These are phyloP conservation scores for Acrocephalus arundinaceus DNA, from an alignment of 2,113 vertebrate species.

Conservation along the genomic window DNA sequence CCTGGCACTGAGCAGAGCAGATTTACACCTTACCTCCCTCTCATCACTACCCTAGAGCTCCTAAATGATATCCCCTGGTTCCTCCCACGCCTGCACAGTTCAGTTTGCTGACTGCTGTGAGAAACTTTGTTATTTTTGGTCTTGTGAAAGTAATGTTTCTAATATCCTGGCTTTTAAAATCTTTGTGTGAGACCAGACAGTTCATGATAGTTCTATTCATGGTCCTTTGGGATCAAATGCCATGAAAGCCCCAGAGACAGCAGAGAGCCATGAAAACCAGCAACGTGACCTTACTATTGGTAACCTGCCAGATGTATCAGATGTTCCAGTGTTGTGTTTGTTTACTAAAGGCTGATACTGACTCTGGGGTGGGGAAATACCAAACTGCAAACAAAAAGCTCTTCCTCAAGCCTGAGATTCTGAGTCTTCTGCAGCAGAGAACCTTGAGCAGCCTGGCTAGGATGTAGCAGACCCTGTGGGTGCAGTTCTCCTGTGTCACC, in stretches of 20 bases:
- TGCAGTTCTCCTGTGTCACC: background rate
- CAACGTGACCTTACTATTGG: background rate
- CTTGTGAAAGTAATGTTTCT: background rate
- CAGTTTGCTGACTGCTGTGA: background rate
- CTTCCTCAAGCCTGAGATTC: background rate
- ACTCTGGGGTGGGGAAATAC: background rate
- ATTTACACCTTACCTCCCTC: background rate
- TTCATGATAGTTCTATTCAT: background rate
- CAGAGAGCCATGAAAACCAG: background rate
- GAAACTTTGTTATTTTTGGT: background rate
- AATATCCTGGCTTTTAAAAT: background rate
- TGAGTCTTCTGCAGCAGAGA: background rate
- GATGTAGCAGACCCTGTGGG: background rate
- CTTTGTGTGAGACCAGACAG: background rate
- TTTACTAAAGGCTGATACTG: background rate
- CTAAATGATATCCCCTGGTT: background rate
- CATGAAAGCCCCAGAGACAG: background rate
- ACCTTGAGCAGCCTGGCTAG: background rate
- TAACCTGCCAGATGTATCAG: background rate
- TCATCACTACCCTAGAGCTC: background rate
- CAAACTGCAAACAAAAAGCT: no score
- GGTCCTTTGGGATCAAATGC: background rate
- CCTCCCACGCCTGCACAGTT: background rate
- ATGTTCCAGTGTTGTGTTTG: background rate
- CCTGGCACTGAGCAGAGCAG: background rate